Evolutionary conservation across 2,113 vertebrate genomes (phyloP), one percentile per base, ranked within the genome.

Genomic region (Corythaixoides concolor): DNA sequence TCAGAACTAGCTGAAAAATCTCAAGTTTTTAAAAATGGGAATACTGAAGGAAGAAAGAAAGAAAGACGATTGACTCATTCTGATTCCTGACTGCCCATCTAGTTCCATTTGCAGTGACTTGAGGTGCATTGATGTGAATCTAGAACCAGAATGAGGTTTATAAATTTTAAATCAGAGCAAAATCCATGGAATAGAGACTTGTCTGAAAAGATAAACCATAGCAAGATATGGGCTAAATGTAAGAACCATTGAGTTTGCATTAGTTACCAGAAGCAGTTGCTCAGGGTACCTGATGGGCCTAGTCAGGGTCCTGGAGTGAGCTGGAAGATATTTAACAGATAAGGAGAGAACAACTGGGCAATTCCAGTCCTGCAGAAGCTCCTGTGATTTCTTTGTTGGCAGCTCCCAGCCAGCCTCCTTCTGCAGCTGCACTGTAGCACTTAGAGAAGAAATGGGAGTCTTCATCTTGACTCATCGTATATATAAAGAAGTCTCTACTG

Each of bases 1-100:
- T 28, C 50, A 60, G 20, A 90, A 47, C 11, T 2, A 81, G 26
- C 4, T 89, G 23, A 79, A 86, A 84, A 86, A 67, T 35, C 12
- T 41, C 9, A 73, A 33, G 5, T 49, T 39, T 53, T 79, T 90
- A 18, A 63, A 86, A 83, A 39, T 16, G 2, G 13, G 16, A 66
- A 43, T 35, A 88, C 23, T 12, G 24, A 79, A 75, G 35, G 26
- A 69, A 67, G 56, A 76, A 56, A 53, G 24, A 68, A 63, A 59
- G 10, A 11, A 63, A 59, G 10, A 11, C 60, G 49, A 58, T 1
- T 12, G 19, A 66, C 16, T 50, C 1, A 35, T 26, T 0, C 0
- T 69, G n/a, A 58, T 21, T 85, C 81, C 73, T 76, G 30, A 64
- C 45, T 75, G 47, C 32, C 27, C 9, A 59, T 23, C 13, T 63